Conservation (phyloP, 2,888 invertebrate genomes). For the Dromius quadrimaculatus region DNA sequence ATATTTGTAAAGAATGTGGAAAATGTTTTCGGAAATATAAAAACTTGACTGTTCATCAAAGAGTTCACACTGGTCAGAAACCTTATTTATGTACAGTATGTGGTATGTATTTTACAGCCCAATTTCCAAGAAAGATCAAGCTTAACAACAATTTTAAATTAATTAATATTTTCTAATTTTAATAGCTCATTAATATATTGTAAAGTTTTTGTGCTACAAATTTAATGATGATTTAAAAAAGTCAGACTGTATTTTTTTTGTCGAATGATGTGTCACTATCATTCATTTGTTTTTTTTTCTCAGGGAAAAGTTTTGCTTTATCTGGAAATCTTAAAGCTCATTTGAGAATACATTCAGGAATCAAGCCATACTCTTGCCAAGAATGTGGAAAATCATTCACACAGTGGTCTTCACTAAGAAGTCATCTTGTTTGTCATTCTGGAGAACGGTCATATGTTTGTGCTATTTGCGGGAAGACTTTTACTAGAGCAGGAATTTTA, state of each 20-base stretch:
- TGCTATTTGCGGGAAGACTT: constrained; percentile 24
- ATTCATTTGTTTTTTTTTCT: neutral
- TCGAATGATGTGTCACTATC: neutral
- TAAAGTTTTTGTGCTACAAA: no score
- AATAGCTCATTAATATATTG: no score
- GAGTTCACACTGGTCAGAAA: constrained; percentile 31
- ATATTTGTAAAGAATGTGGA: constrained; percentile 48
- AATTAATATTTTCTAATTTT: no score
- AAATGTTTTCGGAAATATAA: constrained; percentile 22
- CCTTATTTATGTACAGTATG: constrained; percentile 46
- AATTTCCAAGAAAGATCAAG: no score
- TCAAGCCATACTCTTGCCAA: constrained; percentile 45
- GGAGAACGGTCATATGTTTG: constrained; percentile 21
- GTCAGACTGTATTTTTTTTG: no score
- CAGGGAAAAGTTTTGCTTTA: constrained; percentile 35
- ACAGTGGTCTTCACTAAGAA: constrained; percentile 37
- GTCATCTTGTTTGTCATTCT: constrained; percentile 35
- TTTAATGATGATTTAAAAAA: no score
- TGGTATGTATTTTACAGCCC: constrained; percentile 5
- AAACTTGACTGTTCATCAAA: constrained; percentile 15
- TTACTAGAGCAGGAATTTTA: constrained; percentile 23
- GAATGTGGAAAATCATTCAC: constrained; percentile 42
- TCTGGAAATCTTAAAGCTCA: constrained; percentile 44
- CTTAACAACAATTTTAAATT: no score
- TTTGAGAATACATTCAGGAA: constrained; percentile 47